These are phyloP conservation scores for Drosophila longiperda DNA, from an alignment of 2,888 invertebrate genomes.

Conservation along the genomic window DNA sequence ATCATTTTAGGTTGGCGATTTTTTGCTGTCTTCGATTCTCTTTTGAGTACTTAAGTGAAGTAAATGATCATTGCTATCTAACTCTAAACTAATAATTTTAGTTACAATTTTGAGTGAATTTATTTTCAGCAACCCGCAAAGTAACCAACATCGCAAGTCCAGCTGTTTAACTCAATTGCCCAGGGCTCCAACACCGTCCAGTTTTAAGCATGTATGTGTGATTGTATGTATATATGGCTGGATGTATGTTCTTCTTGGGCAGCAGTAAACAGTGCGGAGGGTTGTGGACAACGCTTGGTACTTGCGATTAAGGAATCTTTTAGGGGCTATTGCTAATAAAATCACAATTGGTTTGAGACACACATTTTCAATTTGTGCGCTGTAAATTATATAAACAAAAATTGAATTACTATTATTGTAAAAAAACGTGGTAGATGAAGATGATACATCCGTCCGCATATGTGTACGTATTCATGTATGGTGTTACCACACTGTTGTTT, in stretches of 20 bases:
- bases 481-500: background rate
- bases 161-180: slow-evolving; percentile 30
- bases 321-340: slow-evolving; percentile 80
- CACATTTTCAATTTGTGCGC: slow-evolving; percentile 76
- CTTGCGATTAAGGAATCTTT: slow-evolving; percentile 72
- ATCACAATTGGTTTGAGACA: slow-evolving; percentile 76
- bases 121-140: slow-evolving; percentile 75
- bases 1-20: slow-evolving; percentile 33
- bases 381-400: slow-evolving; percentile 79
- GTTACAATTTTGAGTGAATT: slow-evolving; percentile 77
- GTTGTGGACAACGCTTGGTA: slow-evolving; percentile 54
- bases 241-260: background rate
- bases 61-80: slow-evolving; percentile 85
- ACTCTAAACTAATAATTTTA: slow-evolving; percentile 83
- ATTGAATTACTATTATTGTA: slow-evolving; percentile 65
- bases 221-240: background rate
- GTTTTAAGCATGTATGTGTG: background rate
- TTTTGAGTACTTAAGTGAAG: slow-evolving; percentile 84
- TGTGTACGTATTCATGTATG: background rate
- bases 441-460: slow-evolving; percentile 18
- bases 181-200: slow-evolving; percentile 12
- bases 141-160: slow-evolving; percentile 64
- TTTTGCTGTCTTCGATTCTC: slow-evolving; percentile 39
- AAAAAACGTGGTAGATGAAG: slow-evolving; percentile 34
- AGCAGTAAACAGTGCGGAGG: slow-evolving; percentile 1